Evolutionary conservation across 2,888 invertebrate species (phyloP), one percentile per base, ranked within the genome.

Genomic region (Adela reaumurella): DNA sequence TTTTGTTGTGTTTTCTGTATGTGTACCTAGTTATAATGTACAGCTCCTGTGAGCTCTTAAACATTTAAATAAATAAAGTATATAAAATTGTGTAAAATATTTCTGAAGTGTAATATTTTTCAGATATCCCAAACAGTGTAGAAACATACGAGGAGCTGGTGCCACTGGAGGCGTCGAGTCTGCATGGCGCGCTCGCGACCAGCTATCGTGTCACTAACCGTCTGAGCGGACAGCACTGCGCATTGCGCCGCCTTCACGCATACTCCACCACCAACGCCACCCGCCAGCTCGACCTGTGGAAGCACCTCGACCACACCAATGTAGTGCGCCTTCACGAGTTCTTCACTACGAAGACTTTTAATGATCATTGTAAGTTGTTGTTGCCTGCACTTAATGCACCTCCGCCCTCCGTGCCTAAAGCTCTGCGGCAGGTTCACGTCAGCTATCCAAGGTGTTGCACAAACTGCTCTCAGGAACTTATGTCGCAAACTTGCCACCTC

Each of bases 251-350:
- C 59, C 86, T 97, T 60, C 96, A 96, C 72, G 90, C 92, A 72
- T 77, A 70, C 66, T 89, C 90, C 64, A 85, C 92, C 41, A 73
- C 92, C 56, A 87, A 88, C 56, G 89, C 89, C 58, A 87, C 90
- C 43, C 94, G 95, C 63, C 89, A 94, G 80, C 89, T 97, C 43
- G 97, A 97, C 59, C 84, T 89, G 81, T 98, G 98, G 98, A 95
- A 94, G 68, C 91, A 94, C 71, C 81, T 98, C 50, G 88, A 89
- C 63, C 97, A 98, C 74, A 92, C 97, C 60, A 97, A 97, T 81
- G 85, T 98, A 57, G 93, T 97, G 52, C 90, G 91, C 60, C 79
- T 98, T 50, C 86, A 92, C 62, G 96, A 97, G 68, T 90, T 93
- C 57, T 96, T 97, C 74, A 90, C 93, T 35, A 97, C 97, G 42